A percentile compares a stretch with the other conserved stretches of the same genome.
phyloP scores from a whole-genome alignment of 2,113 vertebrate genomes.

The Polypterus bichir region DNA sequence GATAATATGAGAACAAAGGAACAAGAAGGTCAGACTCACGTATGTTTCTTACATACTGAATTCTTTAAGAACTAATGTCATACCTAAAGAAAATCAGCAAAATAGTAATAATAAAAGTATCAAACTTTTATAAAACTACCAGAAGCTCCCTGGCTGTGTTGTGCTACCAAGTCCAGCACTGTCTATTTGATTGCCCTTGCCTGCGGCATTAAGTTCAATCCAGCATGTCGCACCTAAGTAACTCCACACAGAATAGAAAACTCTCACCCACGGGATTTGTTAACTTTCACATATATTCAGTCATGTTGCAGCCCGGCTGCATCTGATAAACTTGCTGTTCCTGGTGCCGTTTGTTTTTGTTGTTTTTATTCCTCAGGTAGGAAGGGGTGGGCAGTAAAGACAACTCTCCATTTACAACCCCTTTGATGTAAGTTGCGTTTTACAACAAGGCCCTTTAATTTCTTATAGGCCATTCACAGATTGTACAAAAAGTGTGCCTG shows the following conservation, averaged over 20 bases:
- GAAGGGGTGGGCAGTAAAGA: no score
- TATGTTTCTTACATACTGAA: no score
- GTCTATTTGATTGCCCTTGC: slow-evolving; percentile 71
- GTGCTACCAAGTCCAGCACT: slow-evolving; percentile 59
- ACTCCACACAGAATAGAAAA: slow-evolving; percentile 64
- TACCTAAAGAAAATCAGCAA: no score
- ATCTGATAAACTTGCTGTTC: slow-evolving; percentile 76
- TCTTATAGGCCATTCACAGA: no score
- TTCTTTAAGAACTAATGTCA: no score
- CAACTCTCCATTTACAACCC: no score
- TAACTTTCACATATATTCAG: slow-evolving; percentile 81
- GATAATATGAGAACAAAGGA: no score
- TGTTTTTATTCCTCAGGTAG: slow-evolving; percentile 25
- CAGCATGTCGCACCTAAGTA: slow-evolving; percentile 72
- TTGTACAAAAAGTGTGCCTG: no score
- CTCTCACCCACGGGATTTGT: slow-evolving; percentile 74
- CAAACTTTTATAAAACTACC: slow-evolving; percentile 43
- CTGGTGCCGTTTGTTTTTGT: slow-evolving; percentile 36
- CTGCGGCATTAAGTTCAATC: slow-evolving; percentile 75
- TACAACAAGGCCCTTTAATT: no score
- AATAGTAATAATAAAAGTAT: no score
- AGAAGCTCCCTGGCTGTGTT: slow-evolving; percentile 52
- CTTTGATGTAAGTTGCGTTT: no score
- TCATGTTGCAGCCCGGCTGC: slow-evolving; percentile 67
- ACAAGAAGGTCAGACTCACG: no score